Base-by-base conservation (phyloP, 2,797 vertebrate species). In the Pantherophis vulpinus region DNA sequence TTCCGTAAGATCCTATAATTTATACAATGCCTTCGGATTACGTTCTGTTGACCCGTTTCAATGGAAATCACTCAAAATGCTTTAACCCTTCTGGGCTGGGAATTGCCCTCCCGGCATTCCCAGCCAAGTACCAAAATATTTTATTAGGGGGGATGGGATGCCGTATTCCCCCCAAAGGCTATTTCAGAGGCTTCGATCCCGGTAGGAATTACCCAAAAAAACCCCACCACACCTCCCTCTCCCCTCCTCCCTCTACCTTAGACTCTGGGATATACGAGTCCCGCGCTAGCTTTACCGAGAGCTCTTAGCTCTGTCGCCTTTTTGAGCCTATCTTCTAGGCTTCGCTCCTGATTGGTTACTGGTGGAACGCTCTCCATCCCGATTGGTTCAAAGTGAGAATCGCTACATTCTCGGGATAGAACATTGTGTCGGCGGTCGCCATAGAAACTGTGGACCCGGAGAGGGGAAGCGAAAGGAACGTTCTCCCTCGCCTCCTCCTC, bases 371-470 rank as follows among this genome's bases (percentile, higher is more conserved):
- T 91, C 54, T n/a, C 29, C 3, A 1, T 14, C 23, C 86, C 32
- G 25, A 54, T 23, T 95, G 93, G 96, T 83, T 90, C 14, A 88
- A 55, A 83, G 93, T 93, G 87, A 51, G 58, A n/a, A 90, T 63
- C n/a, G 90, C 94, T 91, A 92, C 93, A 58, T 63, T 89, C 90
- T 87, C 74, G 23, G 55, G 90, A 23, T 61, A 42, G 94, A 92
- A 61, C 9, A 0, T 59, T 70, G 90, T 23, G 86, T 93, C 95
- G 20, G 16, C 83, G 61, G 93, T 95, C 94, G 89, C 88, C 91
- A 88, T 93, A 58, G 95, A 51, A 95, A 95, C 79, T 1, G 1
- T 86, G 91, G 95, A 94, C 20, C 5, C 14, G n/a, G 56, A 58
- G 66, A 66, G 86, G 29, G 23, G 4, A 5, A 9, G 25, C 3